phyloP scores from a whole-genome alignment of 2,888 invertebrate genomes.

The Xylophagus ater region DNA sequence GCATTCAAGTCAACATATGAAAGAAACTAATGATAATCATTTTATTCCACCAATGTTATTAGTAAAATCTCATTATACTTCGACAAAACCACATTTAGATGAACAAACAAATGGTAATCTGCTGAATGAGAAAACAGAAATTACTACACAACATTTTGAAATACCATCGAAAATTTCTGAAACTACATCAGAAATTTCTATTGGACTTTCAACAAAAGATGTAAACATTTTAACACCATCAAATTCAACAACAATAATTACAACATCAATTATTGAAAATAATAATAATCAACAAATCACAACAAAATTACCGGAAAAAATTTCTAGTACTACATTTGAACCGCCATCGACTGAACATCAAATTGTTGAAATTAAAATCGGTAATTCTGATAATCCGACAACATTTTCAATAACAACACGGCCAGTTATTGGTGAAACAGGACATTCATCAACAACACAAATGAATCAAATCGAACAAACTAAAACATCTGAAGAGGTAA shows the following conservation, averaged over 20 bases:
- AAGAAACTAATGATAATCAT: conserved; percentile 34
- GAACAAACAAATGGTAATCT: too few relatives aligned
- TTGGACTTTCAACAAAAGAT: conserved; percentile 7
- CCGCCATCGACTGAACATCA: conserved; percentile 11
- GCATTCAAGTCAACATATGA: conserved; percentile 23
- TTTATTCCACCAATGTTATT: conserved; percentile 39
- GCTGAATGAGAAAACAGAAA: conserved; percentile 8
- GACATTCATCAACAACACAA: conserved; percentile 15
- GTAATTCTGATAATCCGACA: conserved; percentile 14
- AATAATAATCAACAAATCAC: too few relatives aligned
- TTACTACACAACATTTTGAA: conserved; percentile 2
- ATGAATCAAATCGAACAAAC: conserved; percentile 10
- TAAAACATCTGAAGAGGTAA: conserved; percentile 13
- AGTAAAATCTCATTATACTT: conserved; percentile 38
- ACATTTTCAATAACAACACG: conserved; percentile 14
- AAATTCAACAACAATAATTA: neutral
- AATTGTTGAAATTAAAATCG: conserved; percentile 16
- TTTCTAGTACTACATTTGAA: conserved; percentile 7
- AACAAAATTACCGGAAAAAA: too few relatives aligned
- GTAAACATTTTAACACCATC: neutral
- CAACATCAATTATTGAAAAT: neutral
- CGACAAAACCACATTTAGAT: conserved; percentile 22
- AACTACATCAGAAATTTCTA: conserved; percentile 5
- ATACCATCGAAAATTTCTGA: neutral
- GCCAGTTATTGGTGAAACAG: conserved; percentile 9